Conservation (phyloP, 2,888 invertebrate species). For the Rhodophaea formosa region DNA sequence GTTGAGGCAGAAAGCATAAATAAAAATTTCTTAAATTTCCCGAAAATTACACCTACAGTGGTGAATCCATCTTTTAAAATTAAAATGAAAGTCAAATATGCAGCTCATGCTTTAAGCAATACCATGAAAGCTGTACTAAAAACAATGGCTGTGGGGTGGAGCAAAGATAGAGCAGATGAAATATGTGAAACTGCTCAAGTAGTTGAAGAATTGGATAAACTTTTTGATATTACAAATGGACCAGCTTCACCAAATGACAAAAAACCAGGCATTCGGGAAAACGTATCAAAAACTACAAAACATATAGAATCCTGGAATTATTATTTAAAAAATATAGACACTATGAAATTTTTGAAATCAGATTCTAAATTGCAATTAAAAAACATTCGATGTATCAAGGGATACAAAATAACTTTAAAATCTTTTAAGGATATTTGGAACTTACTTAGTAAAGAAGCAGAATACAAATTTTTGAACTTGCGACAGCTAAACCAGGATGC, state of each 20-base stretch:
- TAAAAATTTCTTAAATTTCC: too few relatives aligned
- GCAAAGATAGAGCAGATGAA: background rate
- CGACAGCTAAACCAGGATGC: slow-evolving; percentile 27
- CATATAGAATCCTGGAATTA: too few relatives aligned
- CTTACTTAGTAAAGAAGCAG: slow-evolving; percentile 25
- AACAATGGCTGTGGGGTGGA: slow-evolving; percentile 7
- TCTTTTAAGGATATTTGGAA: slow-evolving; percentile 30
- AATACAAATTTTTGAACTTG: slow-evolving; percentile 27
- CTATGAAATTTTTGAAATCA: slow-evolving; percentile 21
- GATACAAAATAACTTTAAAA: slow-evolving; percentile 21
- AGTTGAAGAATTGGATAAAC: too few relatives aligned
- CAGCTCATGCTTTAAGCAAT: slow-evolving; percentile 26
- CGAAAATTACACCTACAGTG: too few relatives aligned
- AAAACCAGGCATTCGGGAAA: too few relatives aligned
- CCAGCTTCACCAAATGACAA: too few relatives aligned
- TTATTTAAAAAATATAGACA: slow-evolving; percentile 21
- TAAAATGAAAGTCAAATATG: slow-evolving; percentile 27
- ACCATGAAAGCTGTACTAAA: slow-evolving; percentile 24
- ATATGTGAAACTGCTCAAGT: background rate
- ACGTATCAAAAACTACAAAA: too few relatives aligned
- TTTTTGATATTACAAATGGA: too few relatives aligned
- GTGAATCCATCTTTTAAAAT: slow-evolving; percentile 19
- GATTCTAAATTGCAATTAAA: slow-evolving; percentile 10
- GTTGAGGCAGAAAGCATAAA: too few relatives aligned
- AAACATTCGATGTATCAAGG: slow-evolving; percentile 24